A percentile compares a stretch with the other conserved stretches of the same genome.
Conservation (phyloP, 2,888 invertebrate species). For the Leptodirus hochenwartii region DNA sequence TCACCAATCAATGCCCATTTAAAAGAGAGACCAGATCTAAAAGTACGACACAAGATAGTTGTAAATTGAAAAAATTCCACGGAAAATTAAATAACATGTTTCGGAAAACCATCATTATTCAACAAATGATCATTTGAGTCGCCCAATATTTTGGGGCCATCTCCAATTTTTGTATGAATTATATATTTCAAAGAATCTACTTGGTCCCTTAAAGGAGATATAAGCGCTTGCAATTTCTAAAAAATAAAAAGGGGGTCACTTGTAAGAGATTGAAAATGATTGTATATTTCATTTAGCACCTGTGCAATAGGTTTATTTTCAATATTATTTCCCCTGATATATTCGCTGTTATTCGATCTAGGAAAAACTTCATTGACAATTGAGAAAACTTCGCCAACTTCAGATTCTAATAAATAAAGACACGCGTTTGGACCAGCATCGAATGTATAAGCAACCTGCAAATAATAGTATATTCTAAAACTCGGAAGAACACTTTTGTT, state of each 20-base stretch:
- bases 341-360: conserved; percentile 29
- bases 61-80: no score
- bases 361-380: conserved; percentile 60
- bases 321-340: conserved; percentile 35
- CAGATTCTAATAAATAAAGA: conserved; percentile 60
- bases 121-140: conserved; percentile 31
- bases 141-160: conserved; percentile 45
- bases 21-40: conserved; percentile 4
- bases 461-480: conserved; percentile 4
- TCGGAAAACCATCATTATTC: conserved; percentile 30
- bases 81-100: no score
- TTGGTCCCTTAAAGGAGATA: no score
- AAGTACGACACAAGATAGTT: conserved; percentile 1
- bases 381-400: conserved; percentile 48
- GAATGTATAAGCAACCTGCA: conserved; percentile 81
- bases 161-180: conserved; percentile 67
- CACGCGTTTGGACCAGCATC: conserved; percentile 98
- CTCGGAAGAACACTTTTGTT: no score
- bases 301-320: conserved; percentile 8
- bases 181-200: conserved; percentile 56
- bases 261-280: no score
- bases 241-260: no score
- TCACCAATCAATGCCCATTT: not conserved
- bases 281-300: no score
- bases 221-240: no score